Evolutionary conservation across 2,888 invertebrate species (phyloP).

Genomic region (Heliconius ethilla): DNA sequence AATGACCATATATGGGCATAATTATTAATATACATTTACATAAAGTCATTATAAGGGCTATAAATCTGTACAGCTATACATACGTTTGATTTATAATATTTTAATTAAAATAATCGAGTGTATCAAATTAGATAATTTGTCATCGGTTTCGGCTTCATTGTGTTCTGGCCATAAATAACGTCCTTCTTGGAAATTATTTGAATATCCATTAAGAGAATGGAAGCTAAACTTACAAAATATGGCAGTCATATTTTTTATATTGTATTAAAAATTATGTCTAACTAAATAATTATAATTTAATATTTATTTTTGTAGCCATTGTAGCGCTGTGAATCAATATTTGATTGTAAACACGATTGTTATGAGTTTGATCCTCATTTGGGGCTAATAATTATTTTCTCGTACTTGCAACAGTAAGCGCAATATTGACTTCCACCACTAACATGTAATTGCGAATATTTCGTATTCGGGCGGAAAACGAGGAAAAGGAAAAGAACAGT

Average conservation of each 20-base stretch:
- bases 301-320: no score
- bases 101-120: slow-evolving; percentile 73
- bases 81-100: slow-evolving; percentile 33
- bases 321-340: no score
- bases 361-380: no score
- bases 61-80: slow-evolving; percentile 13
- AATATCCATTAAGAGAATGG: slow-evolving; percentile 53
- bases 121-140: slow-evolving; percentile 76
- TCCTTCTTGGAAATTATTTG: slow-evolving; percentile 66
- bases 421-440: no score
- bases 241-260: slow-evolving; percentile 8
- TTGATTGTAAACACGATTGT: no score
- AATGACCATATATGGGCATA: slow-evolving; percentile 9
- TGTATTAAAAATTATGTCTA: background rate
- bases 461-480: no score
- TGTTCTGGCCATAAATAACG: slow-evolving; percentile 62
- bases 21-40: slow-evolving; percentile 12
- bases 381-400: no score
- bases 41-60: slow-evolving; percentile 10
- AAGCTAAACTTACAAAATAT: slow-evolving; percentile 35
- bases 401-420: no score
- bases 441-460: no score
- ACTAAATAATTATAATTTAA: background rate
- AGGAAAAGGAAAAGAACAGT: no score
- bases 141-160: slow-evolving; percentile 62